Conservation (phyloP, 1,140 invertebrate genomes). For the Drosophila ohnishii region DNA sequence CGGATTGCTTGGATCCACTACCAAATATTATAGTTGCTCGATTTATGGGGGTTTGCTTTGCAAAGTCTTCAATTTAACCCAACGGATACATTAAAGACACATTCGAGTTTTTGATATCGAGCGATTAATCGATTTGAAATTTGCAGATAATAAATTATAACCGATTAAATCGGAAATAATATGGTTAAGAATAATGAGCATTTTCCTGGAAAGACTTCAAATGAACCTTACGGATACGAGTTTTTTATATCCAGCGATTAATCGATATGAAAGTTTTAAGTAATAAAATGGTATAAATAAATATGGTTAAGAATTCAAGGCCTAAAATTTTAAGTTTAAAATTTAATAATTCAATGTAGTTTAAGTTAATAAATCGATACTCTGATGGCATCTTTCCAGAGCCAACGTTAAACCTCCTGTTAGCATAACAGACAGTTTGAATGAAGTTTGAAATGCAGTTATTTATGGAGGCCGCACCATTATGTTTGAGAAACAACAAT, state of each 20-base stretch:
- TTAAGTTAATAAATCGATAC: neutral
- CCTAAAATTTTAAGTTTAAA: neutral
- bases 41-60: neutral
- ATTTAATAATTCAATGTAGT: neutral
- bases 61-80: no score
- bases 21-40: neutral
- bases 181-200: neutral
- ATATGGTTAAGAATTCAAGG: neutral
- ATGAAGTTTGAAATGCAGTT: conserved; percentile 8
- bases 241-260: neutral
- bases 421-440: neutral
- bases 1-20: neutral
- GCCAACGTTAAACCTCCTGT: neutral
- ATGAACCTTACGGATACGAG: no score
- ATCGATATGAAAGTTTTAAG: neutral
- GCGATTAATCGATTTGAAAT: no score
- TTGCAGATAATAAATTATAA: neutral
- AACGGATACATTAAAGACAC: neutral
- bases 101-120: neutral
- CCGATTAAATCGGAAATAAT: neutral
- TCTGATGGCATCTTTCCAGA: neutral
- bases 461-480: conserved; percentile 4
- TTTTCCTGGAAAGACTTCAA: no score
- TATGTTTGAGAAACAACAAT: conserved; percentile 4
- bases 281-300: neutral